Base-by-base conservation (phyloP, 2,888 invertebrate genomes). In the Cheilosia grossa region DNA sequence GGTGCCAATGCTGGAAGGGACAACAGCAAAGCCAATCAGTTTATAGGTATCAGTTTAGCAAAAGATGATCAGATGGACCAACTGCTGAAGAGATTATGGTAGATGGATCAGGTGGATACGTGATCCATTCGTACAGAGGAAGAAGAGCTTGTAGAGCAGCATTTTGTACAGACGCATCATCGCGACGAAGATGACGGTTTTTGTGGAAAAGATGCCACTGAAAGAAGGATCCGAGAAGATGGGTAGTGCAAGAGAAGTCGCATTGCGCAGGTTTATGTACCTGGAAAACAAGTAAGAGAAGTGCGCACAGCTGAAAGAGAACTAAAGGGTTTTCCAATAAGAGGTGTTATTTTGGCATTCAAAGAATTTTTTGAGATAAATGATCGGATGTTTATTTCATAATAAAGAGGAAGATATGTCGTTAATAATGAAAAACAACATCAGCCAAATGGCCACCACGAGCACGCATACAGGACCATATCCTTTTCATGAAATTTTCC, bases 101-200 rank as follows among this genome's bases (percentile, higher is more conserved):
- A 66, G 24, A 42, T 54, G 13, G 42, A 67, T 53, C 27, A 67
- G n/a, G 53, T 66, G 17, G 33, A 27, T 24, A 13, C 24, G 2
- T 59, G 59, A 9, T 40, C 59, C 13, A 59, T 15, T 21, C 30
- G 56, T 44, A 33, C 30, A 56, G 67, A 56, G 19, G 67, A 67
- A 67, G 56, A 67, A 47, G 54, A 56, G 9, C 4, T 67, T 15
- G 54, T 30, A 17, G 67, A 67, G 9, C 33, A 69, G 15, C 42
- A 66, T 27, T 54, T 51, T 37, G 7, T 37, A 15, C 21, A 59
- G 17, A 40, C 40, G n/a, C 58, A 59, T 10, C 15, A 42, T 40
- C 40, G 58, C 5, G 21, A 24, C 15, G 19, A 42, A 21, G 24
- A 51, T 40, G 33, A 21, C 4, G 37, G 37, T 51, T 21, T 64